Percentiles rank a stretch among this genome's conserved stretches.
Evolutionary conservation across 2,797 vertebrate genomes (phyloP).

Genomic region (Sebastes baramenuke): DNA sequence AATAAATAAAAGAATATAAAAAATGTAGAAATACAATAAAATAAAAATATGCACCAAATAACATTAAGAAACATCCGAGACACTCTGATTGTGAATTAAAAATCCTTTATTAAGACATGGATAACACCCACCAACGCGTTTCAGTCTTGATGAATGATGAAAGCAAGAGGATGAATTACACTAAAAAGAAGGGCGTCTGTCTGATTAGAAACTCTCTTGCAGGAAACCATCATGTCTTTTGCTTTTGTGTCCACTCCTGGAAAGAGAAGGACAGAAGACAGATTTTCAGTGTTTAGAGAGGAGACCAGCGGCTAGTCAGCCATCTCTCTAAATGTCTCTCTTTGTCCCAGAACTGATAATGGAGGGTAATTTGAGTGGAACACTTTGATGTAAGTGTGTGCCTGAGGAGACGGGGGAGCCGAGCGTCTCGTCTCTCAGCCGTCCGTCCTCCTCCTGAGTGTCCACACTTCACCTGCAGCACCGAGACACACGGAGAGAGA

Average conservation of each 20-base stretch:
- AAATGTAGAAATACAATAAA: neutral
- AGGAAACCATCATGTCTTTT: neutral
- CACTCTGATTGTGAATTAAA: no score
- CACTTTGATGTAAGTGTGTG: slow-evolving; percentile 23
- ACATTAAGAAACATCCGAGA: no score
- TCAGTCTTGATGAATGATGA: slow-evolving; percentile 4
- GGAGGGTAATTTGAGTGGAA: slow-evolving; percentile 10
- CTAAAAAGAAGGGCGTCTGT: neutral
- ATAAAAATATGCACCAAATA: no score
- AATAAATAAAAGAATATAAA: neutral
- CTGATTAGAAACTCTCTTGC: neutral
- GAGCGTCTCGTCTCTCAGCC: neutral
- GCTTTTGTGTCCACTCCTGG: neutral
- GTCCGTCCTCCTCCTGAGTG: neutral
- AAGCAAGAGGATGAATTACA: slow-evolving; percentile 1
- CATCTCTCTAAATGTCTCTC: neutral
- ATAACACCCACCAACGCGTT: no score
- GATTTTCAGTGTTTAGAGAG: neutral
- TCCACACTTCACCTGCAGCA: slow-evolving; percentile 17
- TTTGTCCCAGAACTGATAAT: slow-evolving; percentile 13
- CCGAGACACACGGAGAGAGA: neutral
- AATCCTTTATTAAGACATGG: no score
- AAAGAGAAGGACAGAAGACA: neutral
- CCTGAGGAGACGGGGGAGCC: neutral
- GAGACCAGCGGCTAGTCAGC: neutral